Conservation (phyloP, 2,888 invertebrate species). For the Hydrotaea diabolus region DNA sequence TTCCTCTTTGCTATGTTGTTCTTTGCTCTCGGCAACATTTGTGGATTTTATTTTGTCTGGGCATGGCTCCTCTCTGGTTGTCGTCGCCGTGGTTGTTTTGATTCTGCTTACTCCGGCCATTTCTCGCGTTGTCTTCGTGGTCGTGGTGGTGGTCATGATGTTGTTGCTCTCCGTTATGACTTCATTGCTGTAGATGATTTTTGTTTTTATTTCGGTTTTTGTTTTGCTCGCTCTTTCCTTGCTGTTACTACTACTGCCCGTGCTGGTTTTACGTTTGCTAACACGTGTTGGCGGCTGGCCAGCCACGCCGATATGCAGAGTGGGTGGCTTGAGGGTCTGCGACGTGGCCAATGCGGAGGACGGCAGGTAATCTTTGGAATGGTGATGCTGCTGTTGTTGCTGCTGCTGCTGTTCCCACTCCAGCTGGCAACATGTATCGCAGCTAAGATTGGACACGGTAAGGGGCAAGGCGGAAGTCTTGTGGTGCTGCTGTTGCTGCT, state of each 20-base stretch:
- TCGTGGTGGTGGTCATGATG: conserved; percentile 60
- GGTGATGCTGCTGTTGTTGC: conserved; percentile 44
- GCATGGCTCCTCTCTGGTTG: conserved; percentile 63
- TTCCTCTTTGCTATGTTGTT: conserved; percentile 50
- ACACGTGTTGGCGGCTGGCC: conserved; percentile 67
- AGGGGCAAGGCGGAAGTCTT: conserved; percentile 49
- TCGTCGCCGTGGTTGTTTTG: conserved; percentile 63
- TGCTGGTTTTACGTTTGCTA: conserved; percentile 73
- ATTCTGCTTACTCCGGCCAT: conserved; percentile 60
- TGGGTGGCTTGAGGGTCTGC: conserved; percentile 68
- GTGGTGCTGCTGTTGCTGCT: conserved; percentile 44
- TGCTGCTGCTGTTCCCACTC: conserved; percentile 67
- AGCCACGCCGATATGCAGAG: conserved; percentile 60
- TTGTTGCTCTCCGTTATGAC: conserved; percentile 53
- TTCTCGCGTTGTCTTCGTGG: conserved; percentile 60
- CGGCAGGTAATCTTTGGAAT: conserved; percentile 34
- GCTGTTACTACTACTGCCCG: conserved; percentile 63
- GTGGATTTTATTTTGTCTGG: conserved; percentile 64
- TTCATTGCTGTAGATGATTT: conserved; percentile 60
- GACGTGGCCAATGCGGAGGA: conserved; percentile 58
- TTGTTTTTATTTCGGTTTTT: conserved; percentile 72
- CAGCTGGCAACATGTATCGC: conserved; percentile 74
- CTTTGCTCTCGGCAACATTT: conserved; percentile 56
- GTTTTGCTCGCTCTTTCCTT: conserved; percentile 76
- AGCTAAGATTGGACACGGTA: conserved; percentile 65